phyloP scores from a whole-genome alignment of 2,888 invertebrate species.

The Rapana venosa region DNA sequence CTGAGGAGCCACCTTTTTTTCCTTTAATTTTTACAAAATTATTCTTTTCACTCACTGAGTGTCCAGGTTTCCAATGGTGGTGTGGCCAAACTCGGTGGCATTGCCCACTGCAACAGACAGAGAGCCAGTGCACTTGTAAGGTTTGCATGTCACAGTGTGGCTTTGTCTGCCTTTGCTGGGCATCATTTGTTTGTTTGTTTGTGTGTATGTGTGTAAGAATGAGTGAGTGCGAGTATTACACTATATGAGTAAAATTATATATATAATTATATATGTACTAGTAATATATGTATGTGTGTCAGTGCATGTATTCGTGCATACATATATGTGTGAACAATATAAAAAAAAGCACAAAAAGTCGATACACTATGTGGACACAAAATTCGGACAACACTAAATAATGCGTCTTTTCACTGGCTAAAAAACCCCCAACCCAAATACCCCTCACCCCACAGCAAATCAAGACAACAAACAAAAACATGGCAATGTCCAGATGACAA shows the following conservation, averaged over 20 bases:
- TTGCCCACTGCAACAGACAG: slow-evolving; percentile 79
- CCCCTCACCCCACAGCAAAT: too few species aligned
- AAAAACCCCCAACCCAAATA: too few species aligned
- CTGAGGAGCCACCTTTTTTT: too few species aligned
- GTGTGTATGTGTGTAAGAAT: not conserved
- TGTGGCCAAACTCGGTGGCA: slow-evolving; percentile 90
- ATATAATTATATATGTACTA: too few species aligned
- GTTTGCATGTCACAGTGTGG: not conserved
- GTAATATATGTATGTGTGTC: not conserved
- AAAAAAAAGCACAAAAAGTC: too few species aligned
- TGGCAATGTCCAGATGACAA: not conserved
- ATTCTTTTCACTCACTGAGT: slow-evolving; percentile 14
- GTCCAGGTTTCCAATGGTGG: slow-evolving; percentile 90
- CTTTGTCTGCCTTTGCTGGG: not conserved
- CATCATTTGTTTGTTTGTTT: not conserved
- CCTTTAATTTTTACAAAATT: too few species aligned
- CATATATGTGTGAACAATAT: not conserved
- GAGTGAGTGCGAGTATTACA: not conserved
- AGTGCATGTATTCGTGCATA: not conserved
- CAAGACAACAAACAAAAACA: not conserved
- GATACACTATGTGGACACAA: too few species aligned
- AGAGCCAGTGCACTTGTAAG: not conserved
- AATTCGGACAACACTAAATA: too few species aligned
- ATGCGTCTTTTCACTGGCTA: too few species aligned
- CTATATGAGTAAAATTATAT: too few species aligned